Conservation (phyloP, 2,797 vertebrate genomes). For the Salmo trutta region DNA sequence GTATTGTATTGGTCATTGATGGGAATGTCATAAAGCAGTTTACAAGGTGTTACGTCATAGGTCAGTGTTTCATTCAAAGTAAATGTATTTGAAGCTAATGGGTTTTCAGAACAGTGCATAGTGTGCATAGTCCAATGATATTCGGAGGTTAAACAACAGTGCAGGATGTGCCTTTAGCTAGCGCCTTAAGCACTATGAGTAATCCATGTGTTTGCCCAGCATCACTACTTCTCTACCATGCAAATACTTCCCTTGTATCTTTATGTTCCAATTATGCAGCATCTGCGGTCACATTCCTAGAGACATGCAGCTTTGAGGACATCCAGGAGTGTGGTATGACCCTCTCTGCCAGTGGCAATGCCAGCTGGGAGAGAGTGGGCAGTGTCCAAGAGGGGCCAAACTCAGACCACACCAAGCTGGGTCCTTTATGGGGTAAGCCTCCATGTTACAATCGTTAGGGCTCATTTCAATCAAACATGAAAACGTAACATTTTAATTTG, state of each 20-base stretch:
- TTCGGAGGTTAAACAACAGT: background rate
- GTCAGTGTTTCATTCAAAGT: too few relatives aligned
- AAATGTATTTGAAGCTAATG: too few relatives aligned
- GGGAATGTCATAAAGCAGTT: too few relatives aligned
- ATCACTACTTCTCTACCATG: background rate
- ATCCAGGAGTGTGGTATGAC: slow-evolving; percentile 75
- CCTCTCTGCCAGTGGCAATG: slow-evolving; percentile 69
- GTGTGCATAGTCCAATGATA: too few relatives aligned
- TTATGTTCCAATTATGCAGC: slow-evolving; percentile 48
- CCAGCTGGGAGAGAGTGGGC: slow-evolving; percentile 70
- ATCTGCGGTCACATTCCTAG: slow-evolving; percentile 77
- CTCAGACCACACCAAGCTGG: slow-evolving; percentile 72
- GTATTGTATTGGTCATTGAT: too few relatives aligned
- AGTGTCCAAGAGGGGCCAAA: slow-evolving; percentile 57
- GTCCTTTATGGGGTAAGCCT: slow-evolving; percentile 64
- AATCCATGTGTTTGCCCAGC: background rate
- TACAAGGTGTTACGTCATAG: too few relatives aligned
- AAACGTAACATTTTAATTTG: too few relatives aligned
- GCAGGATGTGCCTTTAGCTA: background rate
- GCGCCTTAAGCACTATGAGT: background rate
- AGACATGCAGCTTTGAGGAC: slow-evolving; percentile 78
- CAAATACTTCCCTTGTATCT: background rate
- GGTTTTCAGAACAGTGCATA: too few relatives aligned
- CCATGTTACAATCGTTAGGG: background rate
- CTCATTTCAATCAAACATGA: background rate